Base-by-base conservation (phyloP, 2,113 vertebrate species). In the Labrus mixtus region DNA sequence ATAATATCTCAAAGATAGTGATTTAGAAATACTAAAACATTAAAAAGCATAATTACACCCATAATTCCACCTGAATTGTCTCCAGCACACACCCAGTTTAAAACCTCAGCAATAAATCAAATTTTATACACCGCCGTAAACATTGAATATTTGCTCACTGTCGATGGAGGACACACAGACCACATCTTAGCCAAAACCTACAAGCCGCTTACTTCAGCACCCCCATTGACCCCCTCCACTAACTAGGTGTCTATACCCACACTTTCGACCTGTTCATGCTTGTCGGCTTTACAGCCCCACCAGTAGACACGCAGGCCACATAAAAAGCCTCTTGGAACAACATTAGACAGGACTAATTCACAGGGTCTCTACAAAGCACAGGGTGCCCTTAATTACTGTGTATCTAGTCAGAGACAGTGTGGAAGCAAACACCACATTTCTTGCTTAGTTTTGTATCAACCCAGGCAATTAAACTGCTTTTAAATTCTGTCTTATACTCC, bases 301-400 rank as follows among this genome's bases (percentile, higher is more conserved):
- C 68, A 81, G 73, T 55, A 62, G 81, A 70, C 62, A 62, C 33
- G 53, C 19, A 70, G 62, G 29, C 68, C 82, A 84, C 76, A 82
- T 72, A 36, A 77, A 60, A 76, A 79, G 58, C 65, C n/a, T 41
- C 29, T 50, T 36, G 36, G 71, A 71, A 61, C 78, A 81, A 76
- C 82, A 82, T 67, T 48, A 82, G 68, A 88, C 57, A 48, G 16
- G 23, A 23, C 63, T 62, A 58, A 70, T 83, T 87, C 75, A 73
- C 68, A 76, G 82, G 76, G 77, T 73, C 68, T 79, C 76, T 73
- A 77, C 59, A 76, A 80, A 80, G 66, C 70, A 51, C 25, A 55
- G 0, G 46, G 9, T 25, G 43, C 55, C 75, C 19, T 43, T 73
- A 79, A 85, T 79, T 68, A 62, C 46, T 43, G 57, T 45, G 29